Percentiles rank a stretch among this genome's conserved stretches.
These are phyloP conservation scores for Forbesichthys agassizii DNA, from an alignment of 2,113 vertebrate species.

Conservation along the genomic window DNA sequence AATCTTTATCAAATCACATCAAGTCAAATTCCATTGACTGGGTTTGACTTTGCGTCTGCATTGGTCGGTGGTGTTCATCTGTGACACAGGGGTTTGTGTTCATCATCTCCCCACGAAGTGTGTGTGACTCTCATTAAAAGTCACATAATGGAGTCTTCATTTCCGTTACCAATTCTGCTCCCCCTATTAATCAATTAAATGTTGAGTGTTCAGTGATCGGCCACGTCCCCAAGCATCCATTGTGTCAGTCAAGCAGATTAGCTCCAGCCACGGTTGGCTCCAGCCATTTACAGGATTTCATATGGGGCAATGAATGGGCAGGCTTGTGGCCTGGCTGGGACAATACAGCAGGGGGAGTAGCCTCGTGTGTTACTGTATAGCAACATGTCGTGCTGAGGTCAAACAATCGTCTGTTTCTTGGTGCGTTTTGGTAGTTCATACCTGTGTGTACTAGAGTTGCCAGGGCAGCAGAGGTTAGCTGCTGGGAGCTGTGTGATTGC, in stretches of 20 bases:
- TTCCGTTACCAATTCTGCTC: constrained; percentile 53
- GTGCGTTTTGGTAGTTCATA: not conserved
- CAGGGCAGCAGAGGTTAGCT: no score
- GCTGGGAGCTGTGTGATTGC: no score
- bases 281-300: constrained; percentile 51
- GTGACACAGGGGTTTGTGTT: constrained; percentile 36
- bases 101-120: constrained; percentile 21
- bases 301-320: constrained; percentile 67
- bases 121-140: constrained; percentile 61
- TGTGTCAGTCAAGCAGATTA: constrained; percentile 75
- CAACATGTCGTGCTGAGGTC: constrained; percentile 50
- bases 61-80: not conserved
- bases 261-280: constrained; percentile 63
- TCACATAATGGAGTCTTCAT: constrained; percentile 62
- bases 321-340: constrained; percentile 46
- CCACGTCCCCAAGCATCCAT: constrained; percentile 59
- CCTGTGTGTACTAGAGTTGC: not conserved
- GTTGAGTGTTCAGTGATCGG: constrained; percentile 44
- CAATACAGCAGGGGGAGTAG: no score
- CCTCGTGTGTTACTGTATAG: constrained; percentile 28
- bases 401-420: constrained; percentile 26
- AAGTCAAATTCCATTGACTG: constrained; percentile 19
- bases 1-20: constrained; percentile 17
- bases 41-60: constrained; percentile 7
- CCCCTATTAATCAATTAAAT: constrained; percentile 17